Base-by-base conservation (phyloP, 2,113 vertebrate species). In the Larimichthys polyactis region DNA sequence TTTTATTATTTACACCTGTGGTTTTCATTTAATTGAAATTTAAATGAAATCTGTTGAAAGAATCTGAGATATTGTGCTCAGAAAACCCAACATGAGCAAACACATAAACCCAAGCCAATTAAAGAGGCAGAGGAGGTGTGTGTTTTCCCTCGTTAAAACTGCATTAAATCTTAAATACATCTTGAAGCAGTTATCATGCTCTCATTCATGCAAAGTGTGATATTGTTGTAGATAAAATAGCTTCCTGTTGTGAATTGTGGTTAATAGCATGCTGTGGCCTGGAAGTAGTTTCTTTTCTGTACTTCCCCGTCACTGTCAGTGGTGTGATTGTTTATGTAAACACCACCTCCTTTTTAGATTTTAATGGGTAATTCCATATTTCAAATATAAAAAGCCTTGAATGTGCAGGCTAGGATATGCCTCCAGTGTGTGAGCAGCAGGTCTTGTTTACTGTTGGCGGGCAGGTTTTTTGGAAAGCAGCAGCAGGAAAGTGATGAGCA, bases 371-470 rank as follows among this genome's bases (percentile, higher is more conserved):
- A 57, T 79, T 66, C 2, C n/a, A 77, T 22, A 49, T 74, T 19
- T 67, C 12, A 32, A 46, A 70, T 69, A 15, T 52, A 3, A 22
- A 58, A 63, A 72, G n/a, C 5, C 27, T 16, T 4, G 10, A 48
- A 29, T 17, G 67, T 52, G 22, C 49, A 11, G 6, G 46, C 54
- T 10, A 24, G 15, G 29, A 32, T 75, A 36, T 36, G 52, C 66
- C 29, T 43, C 46, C 71, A 76, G 71, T 32, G 58, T 43, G 68
- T 64, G 19, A 78, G 78, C 68, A 77, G 69, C 80, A 71, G 80
- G 27, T 75, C 48, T 48, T 82, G 80, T 79, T 75, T 79, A 43
- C 66, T 24, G 57, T 72, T 15, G n/a, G 43, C 44, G 0, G 46
- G 58, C 59, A 40, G 9, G 29, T 75, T 79, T 19, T 24, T 24